A percentile compares a stretch with the other conserved stretches of the same genome.
These are phyloP conservation scores for Nowickia ferox DNA, from an alignment of 2,888 invertebrate genomes.

Conservation along the genomic window DNA sequence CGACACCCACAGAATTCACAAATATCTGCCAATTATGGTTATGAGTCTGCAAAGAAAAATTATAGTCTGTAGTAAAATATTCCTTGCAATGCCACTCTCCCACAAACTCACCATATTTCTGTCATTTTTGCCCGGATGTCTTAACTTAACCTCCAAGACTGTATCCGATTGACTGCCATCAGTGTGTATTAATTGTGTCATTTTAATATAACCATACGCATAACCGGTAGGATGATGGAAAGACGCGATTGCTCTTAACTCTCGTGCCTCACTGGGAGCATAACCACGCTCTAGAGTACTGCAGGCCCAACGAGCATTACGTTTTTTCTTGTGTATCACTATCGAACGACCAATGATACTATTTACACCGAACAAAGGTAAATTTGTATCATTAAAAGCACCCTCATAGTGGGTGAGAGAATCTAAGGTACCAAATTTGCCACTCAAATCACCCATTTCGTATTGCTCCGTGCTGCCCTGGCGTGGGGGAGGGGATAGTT, in stretches of 20 bases:
- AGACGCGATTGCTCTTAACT: slow-evolving; percentile 93
- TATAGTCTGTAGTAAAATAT: not conserved
- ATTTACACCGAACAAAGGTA: slow-evolving; percentile 91
- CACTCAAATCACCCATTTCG: slow-evolving; percentile 92
- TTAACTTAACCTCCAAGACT: slow-evolving; percentile 92
- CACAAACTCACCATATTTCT: slow-evolving; percentile 87
- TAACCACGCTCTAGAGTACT: slow-evolving; percentile 93
- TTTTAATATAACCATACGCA: slow-evolving; percentile 92
- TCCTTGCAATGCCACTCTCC: not conserved
- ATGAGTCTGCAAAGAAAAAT: slow-evolving; percentile 85
- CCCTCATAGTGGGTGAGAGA: slow-evolving; percentile 85
- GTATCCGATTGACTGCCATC: slow-evolving; percentile 95
- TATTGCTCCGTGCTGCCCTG: slow-evolving; percentile 93
- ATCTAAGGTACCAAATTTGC: slow-evolving; percentile 92
- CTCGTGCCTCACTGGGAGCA: slow-evolving; percentile 93
- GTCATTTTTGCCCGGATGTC: slow-evolving; percentile 94
- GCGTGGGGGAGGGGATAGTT: slow-evolving; percentile 85
- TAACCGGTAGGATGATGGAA: slow-evolving; percentile 94
- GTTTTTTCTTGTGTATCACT: slow-evolving; percentile 89
- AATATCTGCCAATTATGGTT: slow-evolving; percentile 95
- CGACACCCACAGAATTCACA: slow-evolving; percentile 95
- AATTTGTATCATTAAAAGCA: slow-evolving; percentile 90
- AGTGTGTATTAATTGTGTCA: slow-evolving; percentile 94
- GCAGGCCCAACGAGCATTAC: slow-evolving; percentile 90
- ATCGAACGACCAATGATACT: slow-evolving; percentile 94